Percentiles rank a stretch among this genome's conserved stretches.
Conservation (phyloP, 92 coral and sea anemone genomes). For the Chrysogorgia sp. region DNA sequence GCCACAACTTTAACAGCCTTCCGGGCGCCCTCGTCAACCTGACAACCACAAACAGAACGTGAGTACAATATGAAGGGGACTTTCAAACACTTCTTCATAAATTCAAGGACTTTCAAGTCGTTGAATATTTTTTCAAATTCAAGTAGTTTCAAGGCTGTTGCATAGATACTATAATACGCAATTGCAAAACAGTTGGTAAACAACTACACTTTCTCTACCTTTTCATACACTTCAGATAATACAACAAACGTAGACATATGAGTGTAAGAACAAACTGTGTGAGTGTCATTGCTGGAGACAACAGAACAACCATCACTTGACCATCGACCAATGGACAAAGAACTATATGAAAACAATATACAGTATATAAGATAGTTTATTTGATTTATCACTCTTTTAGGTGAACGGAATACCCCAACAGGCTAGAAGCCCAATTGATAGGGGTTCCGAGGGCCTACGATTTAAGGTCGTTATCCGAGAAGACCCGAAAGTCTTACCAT, state of each 20-base stretch:
- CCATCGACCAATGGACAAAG: slow-evolving; percentile 3
- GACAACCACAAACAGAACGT: neutral
- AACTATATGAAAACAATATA: neutral
- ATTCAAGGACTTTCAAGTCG: neutral
- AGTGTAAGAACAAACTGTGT: slow-evolving; percentile 3
- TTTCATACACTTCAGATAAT: slow-evolving; percentile 6
- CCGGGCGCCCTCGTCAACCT: slow-evolving; percentile 17
- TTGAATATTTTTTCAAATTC: neutral
- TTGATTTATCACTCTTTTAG: no score
- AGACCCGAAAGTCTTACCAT: no score
- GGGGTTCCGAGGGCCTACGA: no score
- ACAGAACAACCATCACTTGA: slow-evolving; percentile 24
- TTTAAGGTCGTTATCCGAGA: no score
- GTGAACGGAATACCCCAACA: no score
- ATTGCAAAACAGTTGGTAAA: no score
- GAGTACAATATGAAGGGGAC: neutral
- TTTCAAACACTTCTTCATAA: neutral
- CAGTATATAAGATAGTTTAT: neutral
- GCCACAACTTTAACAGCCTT: slow-evolving; percentile 35
- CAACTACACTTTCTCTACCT: neutral
- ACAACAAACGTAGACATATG: slow-evolving; percentile 33
- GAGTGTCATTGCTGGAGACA: slow-evolving; percentile 9
- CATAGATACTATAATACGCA: no score
- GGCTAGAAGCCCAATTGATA: no score
- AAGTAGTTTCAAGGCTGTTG: no score